Evolutionary conservation across 2,797 vertebrate species (phyloP), one percentile per base, ranked within the genome.

Genomic region (Acanthurus tractus): DNA sequence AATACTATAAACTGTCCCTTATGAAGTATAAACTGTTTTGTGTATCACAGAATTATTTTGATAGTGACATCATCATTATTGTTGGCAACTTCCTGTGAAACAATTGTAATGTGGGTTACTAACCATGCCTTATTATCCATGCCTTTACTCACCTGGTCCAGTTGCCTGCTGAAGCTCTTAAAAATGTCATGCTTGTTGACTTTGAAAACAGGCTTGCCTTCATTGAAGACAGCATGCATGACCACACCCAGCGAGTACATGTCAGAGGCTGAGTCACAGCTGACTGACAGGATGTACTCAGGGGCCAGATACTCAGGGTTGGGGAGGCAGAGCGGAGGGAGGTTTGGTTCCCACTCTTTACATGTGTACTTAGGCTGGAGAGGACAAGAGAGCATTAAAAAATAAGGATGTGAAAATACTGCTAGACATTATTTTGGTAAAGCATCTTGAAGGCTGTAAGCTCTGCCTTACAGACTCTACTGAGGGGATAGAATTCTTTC

Each of bases 161-260:
- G 93, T 34, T 99, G 98, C 71, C 97, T 94, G 88, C 98, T 99
- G 93, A 99, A 99, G 88, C 98, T 99, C 94, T 99, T 99, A 86
- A 98, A 99, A 91, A 99, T 99, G 92, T 99, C 98, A 63, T 99
- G 97, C 82, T 99, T 99, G 95, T 97, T 99, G 91, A 99, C 95
- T 88, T 98, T 95, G 94, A 99, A 97, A 90, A 99, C 95, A 18
- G 98, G 95, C 90, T 97, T 98, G 65, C 98, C 98, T 91, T 99
- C 97, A 69, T 98, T 99, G 92, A 99, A 99, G 34, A 99, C 96
- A 1, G 98, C 97, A 56, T 98, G 98, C 82, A 97, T 91, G 80
- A 99, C 84, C 85, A 97, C 96, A 18, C 98, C 98, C 86, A 99
- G 89, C 1, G 98, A 99, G 89, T 99, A 99, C 98, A 99, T 99